Conservation (phyloP, 1,140 invertebrate genomes). For the Lerema accius region DNA sequence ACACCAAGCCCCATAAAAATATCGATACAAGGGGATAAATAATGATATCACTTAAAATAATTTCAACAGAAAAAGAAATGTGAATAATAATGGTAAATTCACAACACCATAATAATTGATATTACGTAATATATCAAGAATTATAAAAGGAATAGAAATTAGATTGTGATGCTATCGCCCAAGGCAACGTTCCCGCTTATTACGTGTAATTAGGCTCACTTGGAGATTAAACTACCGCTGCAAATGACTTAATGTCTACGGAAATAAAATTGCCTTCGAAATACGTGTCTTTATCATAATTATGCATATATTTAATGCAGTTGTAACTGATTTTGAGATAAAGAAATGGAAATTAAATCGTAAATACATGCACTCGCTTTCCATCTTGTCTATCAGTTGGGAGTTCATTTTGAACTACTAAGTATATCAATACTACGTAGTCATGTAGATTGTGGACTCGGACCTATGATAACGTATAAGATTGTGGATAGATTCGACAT, state of each 20-base stretch:
- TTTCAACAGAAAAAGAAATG: not conserved
- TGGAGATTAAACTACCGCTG: slow-evolving; percentile 19
- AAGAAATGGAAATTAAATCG: not conserved
- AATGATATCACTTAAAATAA: not conserved
- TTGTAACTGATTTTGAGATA: not conserved
- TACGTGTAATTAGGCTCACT: slow-evolving; percentile 43
- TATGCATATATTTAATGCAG: slow-evolving; percentile 1
- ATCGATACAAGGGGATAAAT: too few species aligned
- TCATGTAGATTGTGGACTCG: too few species aligned
- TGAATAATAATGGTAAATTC: not conserved
- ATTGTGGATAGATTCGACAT: too few species aligned
- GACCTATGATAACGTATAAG: too few species aligned
- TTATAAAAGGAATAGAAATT: slow-evolving; percentile 21
- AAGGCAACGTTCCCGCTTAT: slow-evolving; percentile 43
- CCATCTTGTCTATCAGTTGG: too few species aligned
- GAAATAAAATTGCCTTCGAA: slow-evolving; percentile 27
- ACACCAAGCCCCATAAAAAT: too few species aligned
- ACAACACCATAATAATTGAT: not conserved
- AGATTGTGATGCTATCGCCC: slow-evolving; percentile 37
- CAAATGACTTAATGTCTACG: slow-evolving; percentile 32
- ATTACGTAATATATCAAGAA: slow-evolving; percentile 14
- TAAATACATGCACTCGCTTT: not conserved
- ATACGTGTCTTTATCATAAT: slow-evolving; percentile 3
- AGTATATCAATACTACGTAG: too few species aligned
- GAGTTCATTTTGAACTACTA: too few species aligned